phyloP scores from a whole-genome alignment of 2,113 vertebrate species.

The Felis chaus region DNA sequence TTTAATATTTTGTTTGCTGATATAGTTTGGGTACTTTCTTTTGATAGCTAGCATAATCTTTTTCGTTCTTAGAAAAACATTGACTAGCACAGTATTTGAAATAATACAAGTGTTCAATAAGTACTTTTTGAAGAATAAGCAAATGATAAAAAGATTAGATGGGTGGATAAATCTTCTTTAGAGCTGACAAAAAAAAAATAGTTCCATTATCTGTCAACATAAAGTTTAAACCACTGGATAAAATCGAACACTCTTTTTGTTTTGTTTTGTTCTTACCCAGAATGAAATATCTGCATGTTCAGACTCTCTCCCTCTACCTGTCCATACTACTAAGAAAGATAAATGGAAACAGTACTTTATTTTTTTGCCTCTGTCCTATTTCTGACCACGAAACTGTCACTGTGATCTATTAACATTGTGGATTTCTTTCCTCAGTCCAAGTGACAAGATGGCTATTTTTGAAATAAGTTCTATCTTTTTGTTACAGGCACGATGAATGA shows the following conservation, averaged over 20 bases:
- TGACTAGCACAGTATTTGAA: not conserved
- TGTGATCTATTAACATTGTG: slow-evolving; percentile 70
- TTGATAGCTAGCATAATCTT: not conserved
- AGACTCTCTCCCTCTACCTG: not conserved
- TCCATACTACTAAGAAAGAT: slow-evolving; percentile 58
- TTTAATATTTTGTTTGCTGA: not conserved
- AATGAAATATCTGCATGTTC: slow-evolving; percentile 26
- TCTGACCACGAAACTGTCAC: slow-evolving; percentile 63
- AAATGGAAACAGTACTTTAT: slow-evolving; percentile 44
- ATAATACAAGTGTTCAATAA: not conserved
- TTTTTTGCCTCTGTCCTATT: slow-evolving; percentile 54
- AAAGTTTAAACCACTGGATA: slow-evolving; percentile 32
- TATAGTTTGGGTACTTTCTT: not conserved
- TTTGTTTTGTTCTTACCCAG: not conserved
- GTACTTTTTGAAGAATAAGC: not conserved
- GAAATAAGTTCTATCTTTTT: slow-evolving; percentile 66
- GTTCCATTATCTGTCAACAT: not conserved
- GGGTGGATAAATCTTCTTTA: not conserved
- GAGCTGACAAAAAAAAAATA: not conserved
- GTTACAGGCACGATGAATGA: slow-evolving; percentile 64
- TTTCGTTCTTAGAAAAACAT: not conserved
- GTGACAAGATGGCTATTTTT: slow-evolving; percentile 72
- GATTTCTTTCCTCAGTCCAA: slow-evolving; percentile 59
- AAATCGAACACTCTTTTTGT: not conserved
- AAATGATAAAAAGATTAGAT: slow-evolving; percentile 26